These are phyloP conservation scores for Sycophila sp. DNA, from an alignment of 1,140 invertebrate genomes.

Conservation along the genomic window DNA sequence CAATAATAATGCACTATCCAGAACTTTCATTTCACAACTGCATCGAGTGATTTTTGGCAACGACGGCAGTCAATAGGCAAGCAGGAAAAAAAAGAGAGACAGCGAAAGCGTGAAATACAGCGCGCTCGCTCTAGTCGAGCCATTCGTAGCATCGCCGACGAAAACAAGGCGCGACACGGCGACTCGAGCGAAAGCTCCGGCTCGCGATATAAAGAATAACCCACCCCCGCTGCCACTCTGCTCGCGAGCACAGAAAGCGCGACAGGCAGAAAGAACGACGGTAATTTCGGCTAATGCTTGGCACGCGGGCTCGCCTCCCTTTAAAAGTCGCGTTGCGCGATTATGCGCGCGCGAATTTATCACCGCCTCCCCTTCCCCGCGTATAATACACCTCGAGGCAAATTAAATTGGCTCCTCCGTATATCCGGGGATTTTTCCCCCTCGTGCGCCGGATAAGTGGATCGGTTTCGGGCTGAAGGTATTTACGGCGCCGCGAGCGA, in stretches of 20 bases:
- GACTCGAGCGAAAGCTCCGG: no score
- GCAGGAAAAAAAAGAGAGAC: not conserved
- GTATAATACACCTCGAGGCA: not conserved
- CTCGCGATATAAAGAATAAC: no score
- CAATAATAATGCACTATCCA: no score
- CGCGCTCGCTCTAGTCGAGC: not conserved
- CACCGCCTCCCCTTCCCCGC: not conserved
- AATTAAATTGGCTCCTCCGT: conserved; percentile 28
- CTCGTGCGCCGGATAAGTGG: conserved; percentile 4
- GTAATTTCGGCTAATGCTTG: conserved; percentile 36
- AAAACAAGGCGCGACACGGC: no score
- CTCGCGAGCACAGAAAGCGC: no score
- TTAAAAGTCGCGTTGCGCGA: conserved; percentile 19
- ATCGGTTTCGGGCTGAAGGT: conserved; percentile 5
- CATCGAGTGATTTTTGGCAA: no score
- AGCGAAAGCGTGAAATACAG: not conserved
- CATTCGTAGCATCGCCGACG: no score
- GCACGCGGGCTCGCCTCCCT: conserved; percentile 23
- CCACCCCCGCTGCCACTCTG: no score
- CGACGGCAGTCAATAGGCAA: not conserved
- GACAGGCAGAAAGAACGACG: not conserved
- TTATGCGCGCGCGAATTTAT: conserved; percentile 20
- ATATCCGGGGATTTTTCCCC: not conserved
- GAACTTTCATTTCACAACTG: no score
- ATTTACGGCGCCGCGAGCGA: not conserved